phyloP scores from a whole-genome alignment of 1,140 invertebrate genomes.

The Potamilus streckersoni region DNA sequence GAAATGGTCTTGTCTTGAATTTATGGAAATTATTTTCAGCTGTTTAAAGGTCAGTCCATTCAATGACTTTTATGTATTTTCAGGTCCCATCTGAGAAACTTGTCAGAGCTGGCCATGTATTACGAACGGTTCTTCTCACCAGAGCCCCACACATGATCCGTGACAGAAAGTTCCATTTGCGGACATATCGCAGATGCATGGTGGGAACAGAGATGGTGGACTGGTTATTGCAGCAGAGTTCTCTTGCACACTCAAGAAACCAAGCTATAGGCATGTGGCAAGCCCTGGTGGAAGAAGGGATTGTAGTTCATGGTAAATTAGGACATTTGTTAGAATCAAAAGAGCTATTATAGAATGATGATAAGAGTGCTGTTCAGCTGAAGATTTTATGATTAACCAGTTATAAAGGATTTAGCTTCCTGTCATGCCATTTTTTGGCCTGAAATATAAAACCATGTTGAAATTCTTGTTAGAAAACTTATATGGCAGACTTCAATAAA shows the following conservation, averaged over 20 bases:
- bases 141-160: constrained; percentile 75
- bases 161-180: constrained; percentile 72
- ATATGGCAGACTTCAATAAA: no score
- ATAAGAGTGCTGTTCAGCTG: no score
- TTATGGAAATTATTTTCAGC: no score
- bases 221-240: constrained; percentile 75
- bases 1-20: no score
- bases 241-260: constrained; percentile 73
- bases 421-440: no score
- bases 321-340: no score
- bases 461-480: no score
- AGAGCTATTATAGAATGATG: no score
- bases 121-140: constrained; percentile 77
- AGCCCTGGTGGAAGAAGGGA: constrained; percentile 84
- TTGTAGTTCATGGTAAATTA: constrained; percentile 80
- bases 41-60: no score
- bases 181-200: constrained; percentile 71
- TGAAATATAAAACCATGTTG: no score
- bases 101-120: constrained; percentile 77
- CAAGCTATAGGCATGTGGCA: constrained; percentile 88
- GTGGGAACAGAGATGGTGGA: constrained; percentile 81
- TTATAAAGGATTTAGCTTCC: no score
- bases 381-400: no score
- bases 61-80: neutral
- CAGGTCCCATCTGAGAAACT: constrained; percentile 75